phyloP scores from a whole-genome alignment of 2,797 vertebrate species.

The Neostethus bicornis region DNA sequence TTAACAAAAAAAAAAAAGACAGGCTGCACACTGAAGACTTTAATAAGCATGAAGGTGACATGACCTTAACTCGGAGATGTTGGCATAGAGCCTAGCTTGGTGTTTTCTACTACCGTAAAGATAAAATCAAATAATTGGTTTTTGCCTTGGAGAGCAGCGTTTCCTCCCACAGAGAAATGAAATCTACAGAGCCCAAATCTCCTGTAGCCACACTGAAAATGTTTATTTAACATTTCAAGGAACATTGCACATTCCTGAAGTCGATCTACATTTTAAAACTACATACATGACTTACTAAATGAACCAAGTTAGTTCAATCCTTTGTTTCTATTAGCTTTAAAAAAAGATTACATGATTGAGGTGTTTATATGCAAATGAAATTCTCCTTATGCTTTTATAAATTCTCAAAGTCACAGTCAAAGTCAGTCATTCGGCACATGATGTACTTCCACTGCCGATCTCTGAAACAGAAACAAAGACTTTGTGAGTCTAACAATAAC shows the following conservation, averaged over 20 bases:
- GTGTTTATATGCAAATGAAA: slow-evolving; percentile 10
- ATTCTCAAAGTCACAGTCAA: slow-evolving; percentile 91
- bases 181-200: slow-evolving; percentile 13
- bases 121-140: slow-evolving; percentile 18
- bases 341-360: slow-evolving; percentile 24
- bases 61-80: slow-evolving; percentile 8
- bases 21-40: slow-evolving; percentile 17
- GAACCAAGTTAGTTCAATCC: slow-evolving; percentile 4
- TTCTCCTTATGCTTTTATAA: slow-evolving; percentile 72
- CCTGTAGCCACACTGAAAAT: slow-evolving; percentile 7
- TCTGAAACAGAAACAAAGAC: slow-evolving; percentile 77
- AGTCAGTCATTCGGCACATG: slow-evolving; percentile 95
- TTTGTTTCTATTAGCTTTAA: slow-evolving; percentile 28
- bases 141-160: slow-evolving; percentile 36
- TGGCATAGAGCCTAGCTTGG: slow-evolving; percentile 11
- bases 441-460: slow-evolving; percentile 99
- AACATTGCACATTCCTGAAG: slow-evolving; percentile 7
- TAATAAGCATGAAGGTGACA: slow-evolving; percentile 15
- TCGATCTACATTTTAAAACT: slow-evolving; percentile 25
- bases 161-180: slow-evolving; percentile 17
- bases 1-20: slow-evolving; percentile 16
- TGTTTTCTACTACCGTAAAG: slow-evolving; percentile 31
- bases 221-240: slow-evolving; percentile 15
- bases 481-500: slow-evolving; percentile 23
- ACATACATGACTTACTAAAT: slow-evolving; percentile 27